These are phyloP conservation scores for Neoarius graeffei DNA, from an alignment of 2,113 vertebrate genomes.

Conservation along the genomic window DNA sequence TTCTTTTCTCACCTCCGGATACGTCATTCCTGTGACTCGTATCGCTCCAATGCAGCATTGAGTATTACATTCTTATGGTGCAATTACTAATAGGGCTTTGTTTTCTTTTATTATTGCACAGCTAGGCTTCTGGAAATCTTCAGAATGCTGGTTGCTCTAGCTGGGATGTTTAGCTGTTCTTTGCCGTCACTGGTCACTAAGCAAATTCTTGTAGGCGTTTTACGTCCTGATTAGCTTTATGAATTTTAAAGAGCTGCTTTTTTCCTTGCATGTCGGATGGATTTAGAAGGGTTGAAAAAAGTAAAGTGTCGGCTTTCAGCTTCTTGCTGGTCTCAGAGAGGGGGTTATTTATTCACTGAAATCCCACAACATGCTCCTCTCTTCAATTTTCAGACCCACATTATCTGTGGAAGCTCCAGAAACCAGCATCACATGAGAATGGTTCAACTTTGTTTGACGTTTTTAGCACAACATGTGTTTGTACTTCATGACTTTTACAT, in stretches of 20 bases:
- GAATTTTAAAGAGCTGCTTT: neutral
- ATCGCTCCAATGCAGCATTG: neutral
- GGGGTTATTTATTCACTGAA: neutral
- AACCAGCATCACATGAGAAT: neutral
- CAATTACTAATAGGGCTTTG: slow-evolving; percentile 32
- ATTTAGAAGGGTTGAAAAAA: neutral
- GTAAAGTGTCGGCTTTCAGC: neutral
- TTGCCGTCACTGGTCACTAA: slow-evolving; percentile 4
- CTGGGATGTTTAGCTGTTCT: neutral
- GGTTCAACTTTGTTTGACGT: neutral
- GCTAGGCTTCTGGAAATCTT: slow-evolving; percentile 30
- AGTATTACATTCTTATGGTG: neutral
- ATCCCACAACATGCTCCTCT: neutral
- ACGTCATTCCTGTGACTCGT: neutral
- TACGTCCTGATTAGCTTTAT: neutral
- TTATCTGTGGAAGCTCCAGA: neutral
- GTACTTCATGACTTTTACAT: slow-evolving; percentile 33
- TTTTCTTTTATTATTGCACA: neutral
- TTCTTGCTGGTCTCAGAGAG: neutral
- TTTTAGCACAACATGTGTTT: slow-evolving; percentile 38
- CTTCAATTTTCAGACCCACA: neutral
- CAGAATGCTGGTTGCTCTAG: neutral
- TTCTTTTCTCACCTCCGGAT: slow-evolving; percentile 7
- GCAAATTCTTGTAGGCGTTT: neutral
- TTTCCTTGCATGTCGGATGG: neutral